A percentile compares a stretch with the other conserved stretches of the same genome.
Evolutionary conservation across 2,888 invertebrate species (phyloP).

Genomic region (Stegana nigrithorax): DNA sequence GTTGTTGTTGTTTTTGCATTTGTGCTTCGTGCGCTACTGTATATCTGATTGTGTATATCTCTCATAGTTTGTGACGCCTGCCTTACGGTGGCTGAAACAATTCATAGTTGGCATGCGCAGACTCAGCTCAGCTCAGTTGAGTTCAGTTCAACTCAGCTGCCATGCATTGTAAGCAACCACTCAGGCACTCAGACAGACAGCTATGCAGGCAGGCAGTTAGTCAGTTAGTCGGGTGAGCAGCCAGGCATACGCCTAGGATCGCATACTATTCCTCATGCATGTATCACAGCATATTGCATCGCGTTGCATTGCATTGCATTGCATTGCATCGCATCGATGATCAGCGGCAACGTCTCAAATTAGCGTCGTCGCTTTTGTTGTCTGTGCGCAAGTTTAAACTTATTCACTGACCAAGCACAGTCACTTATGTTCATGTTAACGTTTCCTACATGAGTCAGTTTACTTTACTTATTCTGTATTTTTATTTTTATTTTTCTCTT

Average conservation of each 20-base stretch:
- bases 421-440: too few relatives aligned
- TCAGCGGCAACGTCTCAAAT: neutral
- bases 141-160: too few relatives aligned
- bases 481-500: too few relatives aligned
- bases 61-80: conserved; percentile 7
- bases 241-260: too few relatives aligned
- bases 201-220: neutral
- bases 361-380: conserved; percentile 2
- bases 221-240: neutral
- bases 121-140: neutral
- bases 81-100: neutral
- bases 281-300: too few relatives aligned
- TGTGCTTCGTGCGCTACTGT: conserved; percentile 10
- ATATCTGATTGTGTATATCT: neutral
- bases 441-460: neutral
- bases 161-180: neutral
- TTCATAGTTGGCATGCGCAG: conserved; percentile 11
- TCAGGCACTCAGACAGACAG: neutral
- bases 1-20: too few relatives aligned
- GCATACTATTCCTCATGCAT: too few relatives aligned
- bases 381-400: conserved; percentile 6
- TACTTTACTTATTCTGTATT: neutral
- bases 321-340: conserved; percentile 3
- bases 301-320: neutral
- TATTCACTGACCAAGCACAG: neutral